These are phyloP conservation scores for Heterotilapia buettikoferi DNA, from an alignment of 2,113 vertebrate species.

Conservation along the genomic window DNA sequence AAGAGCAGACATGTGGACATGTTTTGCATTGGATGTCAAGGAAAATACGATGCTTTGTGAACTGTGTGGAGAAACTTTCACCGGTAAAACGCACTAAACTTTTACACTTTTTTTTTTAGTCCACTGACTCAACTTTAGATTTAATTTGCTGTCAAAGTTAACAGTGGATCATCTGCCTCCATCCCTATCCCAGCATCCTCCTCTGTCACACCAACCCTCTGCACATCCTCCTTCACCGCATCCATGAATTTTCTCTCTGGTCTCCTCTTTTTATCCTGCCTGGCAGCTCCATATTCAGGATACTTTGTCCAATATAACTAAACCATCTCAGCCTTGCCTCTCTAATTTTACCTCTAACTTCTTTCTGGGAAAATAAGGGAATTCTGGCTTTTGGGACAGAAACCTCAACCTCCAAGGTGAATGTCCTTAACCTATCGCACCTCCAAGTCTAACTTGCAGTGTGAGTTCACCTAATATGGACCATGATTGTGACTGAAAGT, in stretches of 20 bases:
- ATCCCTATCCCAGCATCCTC: not conserved
- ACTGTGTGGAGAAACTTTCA: not conserved
- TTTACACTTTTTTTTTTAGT: not conserved
- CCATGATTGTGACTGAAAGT: not conserved
- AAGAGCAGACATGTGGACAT: not conserved
- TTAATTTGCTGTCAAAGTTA: not conserved
- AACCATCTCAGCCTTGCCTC: not conserved
- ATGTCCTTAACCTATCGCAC: not conserved
- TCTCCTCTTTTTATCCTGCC: not conserved
- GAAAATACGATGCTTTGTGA: not conserved
- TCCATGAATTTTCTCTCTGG: not conserved
- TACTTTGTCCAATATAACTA: not conserved
- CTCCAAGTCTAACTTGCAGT: not conserved
- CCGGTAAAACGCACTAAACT: rapidly evolving
- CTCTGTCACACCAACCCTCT: not conserved
- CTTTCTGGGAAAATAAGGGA: not conserved
- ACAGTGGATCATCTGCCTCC: rapidly evolving
- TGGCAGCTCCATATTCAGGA: not conserved
- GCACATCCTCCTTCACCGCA: not conserved
- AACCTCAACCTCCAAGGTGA: not conserved
- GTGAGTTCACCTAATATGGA: not conserved
- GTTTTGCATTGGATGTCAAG: not conserved
- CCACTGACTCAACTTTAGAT: not conserved
- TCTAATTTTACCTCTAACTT: not conserved
- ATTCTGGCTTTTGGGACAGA: not conserved